Evolutionary conservation across 2,113 vertebrate genomes (phyloP), one percentile per base, ranked within the genome.

Genomic region (Gnathonemus longibarbis): DNA sequence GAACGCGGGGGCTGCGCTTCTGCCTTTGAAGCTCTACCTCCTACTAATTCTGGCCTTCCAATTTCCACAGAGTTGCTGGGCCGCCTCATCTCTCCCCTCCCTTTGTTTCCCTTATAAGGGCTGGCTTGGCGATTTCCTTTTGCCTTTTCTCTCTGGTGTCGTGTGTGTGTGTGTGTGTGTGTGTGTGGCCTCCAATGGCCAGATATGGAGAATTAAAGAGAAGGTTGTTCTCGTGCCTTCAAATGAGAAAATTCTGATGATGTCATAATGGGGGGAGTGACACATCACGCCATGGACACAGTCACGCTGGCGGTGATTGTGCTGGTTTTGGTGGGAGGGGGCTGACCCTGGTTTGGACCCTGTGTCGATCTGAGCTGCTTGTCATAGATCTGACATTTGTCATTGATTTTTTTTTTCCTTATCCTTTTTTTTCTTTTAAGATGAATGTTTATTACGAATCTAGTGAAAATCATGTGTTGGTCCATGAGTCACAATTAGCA

Each of bases 11-110:
- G 96, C 95, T 95, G 96, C 92, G 93, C 94, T 95, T 94, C 94
- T 94, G 95, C 96, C 96, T 96, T 96, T 96, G 96, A 96, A 96
- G 96, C 96, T 96, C 96, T 96, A 96, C 96, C 96, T 96, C 96
- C 96, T 95, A 96, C 96, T 96, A 96, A 96, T 96, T 96, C 95
- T 96, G 95, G 96, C 96, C 96, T 96, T 96, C 96, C 96, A 96
- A 96, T 96, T 96, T 96, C 96, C 95, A 96, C 95, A 96, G 95
- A 94, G 94, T 94, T 94, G 94, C 95, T 95, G 93, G 94, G 93
- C 89, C 91, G 94, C 93, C 94, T 93, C 90, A 66, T 80, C 93
- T 94, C 95, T 94, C 74, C 94, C 95, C 93, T 95, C 94, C 94
- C 95, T 96, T 96, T 96, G 96, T 96, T 96, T 96, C 90, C 96